phyloP scores from a whole-genome alignment of 37 sponge, comb jelly and placozoan species.

The Amphimedon queenslandica region DNA sequence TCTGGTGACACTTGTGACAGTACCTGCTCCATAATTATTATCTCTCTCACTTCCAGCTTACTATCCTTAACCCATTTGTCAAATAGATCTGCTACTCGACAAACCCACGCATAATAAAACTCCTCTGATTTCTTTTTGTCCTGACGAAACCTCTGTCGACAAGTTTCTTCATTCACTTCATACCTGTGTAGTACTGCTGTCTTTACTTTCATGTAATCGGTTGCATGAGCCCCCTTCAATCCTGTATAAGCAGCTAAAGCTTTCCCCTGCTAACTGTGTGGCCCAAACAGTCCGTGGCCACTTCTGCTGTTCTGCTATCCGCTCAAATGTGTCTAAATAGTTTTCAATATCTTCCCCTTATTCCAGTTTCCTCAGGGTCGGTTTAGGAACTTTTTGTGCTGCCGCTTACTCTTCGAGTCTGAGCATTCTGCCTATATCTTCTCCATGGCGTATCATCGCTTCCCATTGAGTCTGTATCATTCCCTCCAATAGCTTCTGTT shows the following conservation, averaged over 20 bases:
- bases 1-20: constrained; percentile 2
- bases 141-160: constrained; percentile 23
- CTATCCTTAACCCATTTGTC: constrained; percentile 13
- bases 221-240: constrained; percentile 1
- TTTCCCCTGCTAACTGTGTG: constrained; percentile 26
- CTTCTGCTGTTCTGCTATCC: neutral
- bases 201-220: constrained; percentile 19
- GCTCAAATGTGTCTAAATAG: constrained; percentile 23
- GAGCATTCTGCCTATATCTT: too few species aligned
- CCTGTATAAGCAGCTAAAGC: constrained; percentile 24
- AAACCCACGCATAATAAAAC: neutral
- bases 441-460: too few species aligned
- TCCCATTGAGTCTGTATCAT: too few species aligned
- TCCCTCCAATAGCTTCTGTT: too few species aligned
- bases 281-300: constrained; percentile 34
- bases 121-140: constrained; percentile 6
- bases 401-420: too few species aligned
- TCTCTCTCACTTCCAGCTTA: neutral
- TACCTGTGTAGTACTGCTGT: constrained; percentile 17
- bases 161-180: constrained; percentile 33
- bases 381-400: neutral
- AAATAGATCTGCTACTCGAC: constrained; percentile 6
- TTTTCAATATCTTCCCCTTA: constrained; percentile 17
- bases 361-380: neutral
- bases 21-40: constrained; percentile 10